These are phyloP conservation scores for Martes flavigula DNA, from an alignment of 2,797 vertebrate genomes.

Conservation along the genomic window DNA sequence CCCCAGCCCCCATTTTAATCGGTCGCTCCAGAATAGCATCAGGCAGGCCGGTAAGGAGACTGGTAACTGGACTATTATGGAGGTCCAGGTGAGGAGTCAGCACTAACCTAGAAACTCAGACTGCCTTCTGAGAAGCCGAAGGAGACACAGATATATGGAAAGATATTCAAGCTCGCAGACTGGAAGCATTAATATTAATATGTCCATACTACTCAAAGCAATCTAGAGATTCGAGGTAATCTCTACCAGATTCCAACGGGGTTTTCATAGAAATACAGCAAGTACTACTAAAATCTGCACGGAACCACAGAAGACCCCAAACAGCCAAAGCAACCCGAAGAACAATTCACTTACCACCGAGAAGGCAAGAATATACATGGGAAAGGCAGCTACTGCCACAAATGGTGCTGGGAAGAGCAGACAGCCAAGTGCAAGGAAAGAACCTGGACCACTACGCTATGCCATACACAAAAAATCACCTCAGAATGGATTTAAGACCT, in stretches of 20 bases:
- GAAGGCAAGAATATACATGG: background rate
- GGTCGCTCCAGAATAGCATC: background rate
- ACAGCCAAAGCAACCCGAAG: background rate
- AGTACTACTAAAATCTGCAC: background rate
- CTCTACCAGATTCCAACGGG: background rate
- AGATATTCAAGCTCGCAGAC: background rate
- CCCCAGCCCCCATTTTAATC: background rate
- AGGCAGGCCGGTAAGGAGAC: background rate
- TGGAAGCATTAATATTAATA: background rate
- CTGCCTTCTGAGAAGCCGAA: background rate
- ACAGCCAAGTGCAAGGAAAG: background rate
- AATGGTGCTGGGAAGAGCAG: background rate
- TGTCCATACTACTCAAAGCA: background rate
- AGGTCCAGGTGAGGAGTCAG: background rate
- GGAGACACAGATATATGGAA: background rate
- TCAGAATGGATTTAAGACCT: background rate
- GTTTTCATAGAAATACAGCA: background rate
- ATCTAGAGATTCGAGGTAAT: background rate
- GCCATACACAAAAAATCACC: background rate
- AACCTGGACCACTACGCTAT: fast-evolving
- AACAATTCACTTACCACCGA: background rate
- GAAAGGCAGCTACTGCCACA: background rate
- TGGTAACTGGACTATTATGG: background rate
- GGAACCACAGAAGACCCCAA: background rate
- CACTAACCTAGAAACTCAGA: background rate